phyloP scores from a whole-genome alignment of 2,888 invertebrate species.

The Dermolepida albohirtum region DNA sequence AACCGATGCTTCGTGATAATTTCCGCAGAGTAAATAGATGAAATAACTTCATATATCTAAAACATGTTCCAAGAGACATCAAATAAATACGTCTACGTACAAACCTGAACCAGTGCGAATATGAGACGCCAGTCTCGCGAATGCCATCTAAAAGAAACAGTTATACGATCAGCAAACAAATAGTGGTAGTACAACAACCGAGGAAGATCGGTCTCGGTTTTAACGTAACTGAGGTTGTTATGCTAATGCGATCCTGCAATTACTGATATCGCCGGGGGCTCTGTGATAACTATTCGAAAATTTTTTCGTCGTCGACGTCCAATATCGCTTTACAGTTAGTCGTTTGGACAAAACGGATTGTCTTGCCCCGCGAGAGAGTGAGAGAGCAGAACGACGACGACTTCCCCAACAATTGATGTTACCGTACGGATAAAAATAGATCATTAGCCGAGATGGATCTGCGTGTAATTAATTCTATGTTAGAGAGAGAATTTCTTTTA shows the following conservation, averaged over 20 bases:
- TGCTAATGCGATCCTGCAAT: slow-evolving; percentile 38
- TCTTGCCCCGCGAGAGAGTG: slow-evolving; percentile 11
- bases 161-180: slow-evolving; percentile 31
- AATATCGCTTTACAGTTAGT: slow-evolving; percentile 37
- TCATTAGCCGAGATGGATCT: slow-evolving; percentile 28
- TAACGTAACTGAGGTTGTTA: slow-evolving; percentile 37
- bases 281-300: slow-evolving; percentile 30
- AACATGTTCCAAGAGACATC: slow-evolving; percentile 5
- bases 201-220: slow-evolving; percentile 23
- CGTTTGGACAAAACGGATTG: slow-evolving; percentile 34
- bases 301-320: slow-evolving; percentile 26
- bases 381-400: slow-evolving; percentile 1
- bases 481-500: slow-evolving; percentile 8
- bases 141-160: slow-evolving; percentile 24
- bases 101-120: slow-evolving; percentile 3
- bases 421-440: slow-evolving; percentile 35
- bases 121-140: slow-evolving; percentile 6
- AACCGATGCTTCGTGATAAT: too few relatives aligned
- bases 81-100: slow-evolving; percentile 7
- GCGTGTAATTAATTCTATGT: slow-evolving; percentile 21
- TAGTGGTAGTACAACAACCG: slow-evolving; percentile 25
- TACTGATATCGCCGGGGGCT: slow-evolving; percentile 26
- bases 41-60: neutral
- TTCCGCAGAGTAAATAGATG: too few relatives aligned
- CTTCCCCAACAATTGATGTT: slow-evolving; percentile 36